Conservation (phyloP, 2,797 vertebrate genomes). For the Delichon dasypus region DNA sequence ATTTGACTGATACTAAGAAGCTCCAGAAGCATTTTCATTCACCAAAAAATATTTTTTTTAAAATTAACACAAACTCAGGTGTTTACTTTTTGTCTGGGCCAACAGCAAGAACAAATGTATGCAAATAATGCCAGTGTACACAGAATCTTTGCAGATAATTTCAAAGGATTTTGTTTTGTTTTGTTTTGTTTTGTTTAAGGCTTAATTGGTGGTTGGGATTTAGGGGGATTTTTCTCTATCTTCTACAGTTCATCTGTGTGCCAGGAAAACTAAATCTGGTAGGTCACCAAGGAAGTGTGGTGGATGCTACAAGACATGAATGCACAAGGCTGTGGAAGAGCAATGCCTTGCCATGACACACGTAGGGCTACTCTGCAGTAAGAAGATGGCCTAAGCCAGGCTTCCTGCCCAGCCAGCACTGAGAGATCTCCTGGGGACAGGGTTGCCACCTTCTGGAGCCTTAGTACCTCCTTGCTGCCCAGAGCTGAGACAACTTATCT, state of each 20-base stretch:
- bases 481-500: background rate
- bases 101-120: background rate
- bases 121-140: background rate
- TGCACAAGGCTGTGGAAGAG: background rate
- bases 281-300: background rate
- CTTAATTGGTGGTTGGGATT: background rate
- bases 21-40: background rate
- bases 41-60: background rate
- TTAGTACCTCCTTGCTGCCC: background rate
- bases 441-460: accelerated
- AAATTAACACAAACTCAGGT: background rate
- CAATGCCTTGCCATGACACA: background rate
- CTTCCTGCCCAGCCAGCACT: background rate
- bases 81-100: background rate
- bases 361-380: accelerated
- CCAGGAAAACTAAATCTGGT: background rate
- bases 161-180: background rate
- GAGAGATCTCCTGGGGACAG: background rate
- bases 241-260: background rate
- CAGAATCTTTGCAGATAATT: background rate
- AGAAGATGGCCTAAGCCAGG: background rate
- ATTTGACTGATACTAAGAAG: background rate
- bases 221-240: background rate
- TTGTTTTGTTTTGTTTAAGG: background rate
- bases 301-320: background rate